Conservation (phyloP, 2,888 invertebrate species). For the Synergus umbraculus region DNA sequence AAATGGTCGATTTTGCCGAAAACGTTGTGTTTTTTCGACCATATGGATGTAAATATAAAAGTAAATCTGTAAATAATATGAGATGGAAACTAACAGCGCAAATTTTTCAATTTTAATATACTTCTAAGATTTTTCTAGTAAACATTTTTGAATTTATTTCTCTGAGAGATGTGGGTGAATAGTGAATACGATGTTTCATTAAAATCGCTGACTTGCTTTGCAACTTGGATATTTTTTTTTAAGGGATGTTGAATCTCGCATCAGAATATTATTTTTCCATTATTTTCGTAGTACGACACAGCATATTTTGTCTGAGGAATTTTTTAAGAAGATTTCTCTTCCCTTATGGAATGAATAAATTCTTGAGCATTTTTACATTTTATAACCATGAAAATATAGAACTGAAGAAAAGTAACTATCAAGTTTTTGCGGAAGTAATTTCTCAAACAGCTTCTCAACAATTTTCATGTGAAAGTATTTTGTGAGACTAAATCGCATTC, state of each 20-base stretch:
- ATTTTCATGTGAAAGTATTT: neutral
- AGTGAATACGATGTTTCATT: too few species aligned
- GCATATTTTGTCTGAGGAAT: neutral
- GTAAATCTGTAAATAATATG: too few species aligned
- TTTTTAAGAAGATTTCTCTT: neutral
- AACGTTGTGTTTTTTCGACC: too few species aligned
- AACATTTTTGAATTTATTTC: too few species aligned
- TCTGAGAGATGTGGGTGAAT: too few species aligned
- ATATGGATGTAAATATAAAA: too few species aligned
- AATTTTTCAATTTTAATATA: too few species aligned
- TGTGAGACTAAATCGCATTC: neutral
- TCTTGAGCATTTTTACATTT: neutral
- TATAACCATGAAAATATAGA: neutral
- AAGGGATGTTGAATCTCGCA: neutral
- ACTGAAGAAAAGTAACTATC: neutral
- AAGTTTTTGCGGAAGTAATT: too few species aligned
- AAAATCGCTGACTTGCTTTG: too few species aligned
- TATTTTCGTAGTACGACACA: neutral
- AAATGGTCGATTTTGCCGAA: too few species aligned
- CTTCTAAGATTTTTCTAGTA: too few species aligned
- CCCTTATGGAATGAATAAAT: neutral
- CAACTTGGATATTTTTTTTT: neutral
- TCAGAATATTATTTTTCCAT: neutral
- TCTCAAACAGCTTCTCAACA: neutral
- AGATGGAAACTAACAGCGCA: too few species aligned